Percentiles rank a stretch among this genome's conserved stretches.
Conservation (phyloP, 2,797 vertebrate species). For the Xiphorhynchus erythropygius region DNA sequence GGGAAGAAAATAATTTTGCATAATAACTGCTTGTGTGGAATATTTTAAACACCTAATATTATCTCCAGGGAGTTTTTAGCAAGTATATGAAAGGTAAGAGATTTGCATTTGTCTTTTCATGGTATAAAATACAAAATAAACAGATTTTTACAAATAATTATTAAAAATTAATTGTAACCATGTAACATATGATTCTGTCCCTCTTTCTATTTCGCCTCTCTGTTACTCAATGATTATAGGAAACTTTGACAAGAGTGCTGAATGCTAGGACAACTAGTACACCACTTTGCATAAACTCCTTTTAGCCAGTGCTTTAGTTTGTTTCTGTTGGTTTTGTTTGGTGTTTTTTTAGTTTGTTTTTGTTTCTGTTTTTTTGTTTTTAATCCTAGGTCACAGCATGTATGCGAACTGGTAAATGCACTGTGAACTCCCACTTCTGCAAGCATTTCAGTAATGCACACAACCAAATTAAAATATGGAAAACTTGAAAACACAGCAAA, state of each 20-base stretch:
- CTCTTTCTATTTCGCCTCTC: not conserved
- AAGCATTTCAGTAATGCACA: not conserved
- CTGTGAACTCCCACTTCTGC: not conserved
- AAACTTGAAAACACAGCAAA: not conserved
- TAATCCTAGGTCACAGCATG: not conserved
- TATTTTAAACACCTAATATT: not conserved
- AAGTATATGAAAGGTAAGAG: not conserved
- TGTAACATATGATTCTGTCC: rapidly evolving
- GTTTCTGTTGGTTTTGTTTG: not conserved
- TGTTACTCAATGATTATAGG: not conserved
- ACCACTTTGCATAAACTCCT: rapidly evolving
- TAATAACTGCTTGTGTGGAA: not conserved
- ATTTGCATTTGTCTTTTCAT: not conserved
- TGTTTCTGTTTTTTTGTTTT: not conserved
- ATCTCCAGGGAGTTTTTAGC: not conserved
- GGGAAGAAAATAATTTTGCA: not conserved
- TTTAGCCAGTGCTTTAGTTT: not conserved
- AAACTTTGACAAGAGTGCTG: not conserved
- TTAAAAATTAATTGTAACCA: not conserved
- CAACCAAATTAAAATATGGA: not conserved
- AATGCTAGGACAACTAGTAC: not conserved
- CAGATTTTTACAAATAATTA: not conserved
- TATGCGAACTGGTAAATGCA: not conserved
- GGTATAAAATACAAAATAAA: not conserved
- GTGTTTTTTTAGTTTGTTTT: no score